Evolutionary conservation across 2,888 invertebrate genomes (phyloP), one percentile per base, ranked within the genome.

Genomic region (Pristionchus arcanus): DNA sequence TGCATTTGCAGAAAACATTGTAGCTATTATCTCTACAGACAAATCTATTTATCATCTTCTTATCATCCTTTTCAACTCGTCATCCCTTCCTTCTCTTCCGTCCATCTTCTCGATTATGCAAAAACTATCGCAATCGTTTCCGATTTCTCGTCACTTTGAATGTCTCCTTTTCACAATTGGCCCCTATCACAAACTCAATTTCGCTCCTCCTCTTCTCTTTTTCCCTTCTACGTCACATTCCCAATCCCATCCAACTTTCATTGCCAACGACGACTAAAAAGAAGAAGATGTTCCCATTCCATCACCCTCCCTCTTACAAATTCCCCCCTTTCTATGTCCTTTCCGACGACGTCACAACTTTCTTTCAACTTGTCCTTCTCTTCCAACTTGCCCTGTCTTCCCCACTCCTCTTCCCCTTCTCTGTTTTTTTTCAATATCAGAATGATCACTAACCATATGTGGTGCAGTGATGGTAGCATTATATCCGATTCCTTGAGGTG

Each of bases 401-500:
- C 15, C 66, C 66, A 13, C 28, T 25, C n/a, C 11, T 25, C 28
- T 28, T 28, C 66, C 28, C 66, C 66, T 28, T 28, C 66, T 28
- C 66, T n/a, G 25, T 25, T 66, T 25, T n/a, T 28, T 66, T n/a
- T 71, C 34, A 31, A 31, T 71, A 7, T 34, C 34, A 28, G n/a
- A n/a, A n/a, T n/a, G n/a, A n/a, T n/a, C n/a, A n/a, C 94, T 95
- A 96, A 97, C 97, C 98, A 98, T 98, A 95, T 98, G 98, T 21
- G 98, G 98, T 63, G 98, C 98, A 96, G 97, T 97, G 91, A 98
- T 98, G 0, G 98, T 98, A 11, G 98, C 98, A 49, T 97, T 97
- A 95, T 97, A 98, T 84, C 99, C 98, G 95, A 99, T 99, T 87
- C 90, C 42, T 95, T 98, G 98, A 0, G 98, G 98, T 19, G 97